Conservation (phyloP, 2,888 invertebrate genomes). For the Helicoverpa assulta region DNA sequence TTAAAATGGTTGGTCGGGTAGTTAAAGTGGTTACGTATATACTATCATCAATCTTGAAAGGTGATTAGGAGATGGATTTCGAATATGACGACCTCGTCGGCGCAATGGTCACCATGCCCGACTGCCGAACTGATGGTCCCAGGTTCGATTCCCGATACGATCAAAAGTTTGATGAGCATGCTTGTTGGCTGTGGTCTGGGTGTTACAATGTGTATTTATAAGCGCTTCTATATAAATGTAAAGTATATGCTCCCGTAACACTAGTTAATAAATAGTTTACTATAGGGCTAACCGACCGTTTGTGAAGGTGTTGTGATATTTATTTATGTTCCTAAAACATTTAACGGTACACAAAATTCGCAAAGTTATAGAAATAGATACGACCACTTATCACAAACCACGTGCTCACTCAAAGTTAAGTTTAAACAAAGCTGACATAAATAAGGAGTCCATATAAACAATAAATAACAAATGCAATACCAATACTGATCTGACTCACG, state of each 20-base stretch:
- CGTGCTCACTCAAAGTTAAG: neutral
- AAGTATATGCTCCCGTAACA: too few relatives aligned
- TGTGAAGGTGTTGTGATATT: too few relatives aligned
- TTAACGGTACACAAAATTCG: neutral
- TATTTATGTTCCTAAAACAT: neutral
- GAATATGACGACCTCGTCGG: too few relatives aligned
- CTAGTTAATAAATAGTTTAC: too few relatives aligned
- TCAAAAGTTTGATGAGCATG: too few relatives aligned
- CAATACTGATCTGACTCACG: constrained; percentile 40
- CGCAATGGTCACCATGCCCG: too few relatives aligned
- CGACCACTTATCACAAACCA: neutral
- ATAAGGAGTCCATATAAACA: constrained; percentile 21
- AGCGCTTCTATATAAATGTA: too few relatives aligned
- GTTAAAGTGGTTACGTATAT: neutral
- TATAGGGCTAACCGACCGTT: too few relatives aligned
- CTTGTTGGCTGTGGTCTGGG: too few relatives aligned
- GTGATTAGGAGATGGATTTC: neutral
- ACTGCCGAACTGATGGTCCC: too few relatives aligned
- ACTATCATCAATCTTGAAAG: neutral
- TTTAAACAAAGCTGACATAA: constrained; percentile 14
- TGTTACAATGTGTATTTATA: too few relatives aligned
- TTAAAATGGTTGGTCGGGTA: neutral
- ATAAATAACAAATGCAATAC: constrained; percentile 38
- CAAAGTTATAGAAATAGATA: neutral
- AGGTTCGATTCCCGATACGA: too few relatives aligned